These are phyloP conservation scores for Balaeniceps rex DNA, from an alignment of 2,113 vertebrate species.

Conservation along the genomic window DNA sequence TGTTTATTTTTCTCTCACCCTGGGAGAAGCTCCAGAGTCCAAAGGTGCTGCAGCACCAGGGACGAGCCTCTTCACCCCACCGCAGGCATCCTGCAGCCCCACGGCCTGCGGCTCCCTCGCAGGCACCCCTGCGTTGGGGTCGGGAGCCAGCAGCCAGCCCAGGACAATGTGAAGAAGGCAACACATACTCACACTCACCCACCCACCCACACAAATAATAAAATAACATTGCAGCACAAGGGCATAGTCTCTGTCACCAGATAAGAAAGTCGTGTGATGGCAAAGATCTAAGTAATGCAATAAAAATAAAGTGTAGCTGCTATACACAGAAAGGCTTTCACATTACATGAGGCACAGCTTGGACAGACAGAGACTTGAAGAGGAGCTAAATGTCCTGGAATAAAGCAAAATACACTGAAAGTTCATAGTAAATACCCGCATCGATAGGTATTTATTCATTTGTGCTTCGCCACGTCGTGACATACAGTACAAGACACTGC, in stretches of 20 bases:
- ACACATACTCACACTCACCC: not conserved
- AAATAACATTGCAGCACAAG: constrained; percentile 66
- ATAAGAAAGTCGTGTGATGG: constrained; percentile 65
- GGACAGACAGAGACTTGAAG: constrained; percentile 41
- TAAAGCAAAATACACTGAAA: constrained; percentile 68
- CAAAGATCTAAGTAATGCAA: constrained; percentile 75
- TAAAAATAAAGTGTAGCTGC: constrained; percentile 70
- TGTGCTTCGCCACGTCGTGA: constrained; percentile 56
- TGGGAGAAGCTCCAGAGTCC: constrained; percentile 27
- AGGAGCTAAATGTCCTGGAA: constrained; percentile 63
- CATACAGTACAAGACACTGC: constrained; percentile 60
- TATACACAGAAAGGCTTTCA: constrained; percentile 50
- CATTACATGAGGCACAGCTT: constrained; percentile 70
- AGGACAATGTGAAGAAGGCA: not conserved
- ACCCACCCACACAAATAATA: constrained; percentile 45
- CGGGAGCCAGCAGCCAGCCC: not conserved
- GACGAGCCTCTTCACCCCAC: not conserved
- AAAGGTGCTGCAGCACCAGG: constrained; percentile 9
- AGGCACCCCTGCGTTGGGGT: not conserved
- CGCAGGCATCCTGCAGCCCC: not conserved
- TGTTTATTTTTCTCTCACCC: not conserved
- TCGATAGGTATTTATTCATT: constrained; percentile 58
- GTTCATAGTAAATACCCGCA: constrained; percentile 68
- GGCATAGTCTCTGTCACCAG: constrained; percentile 60
- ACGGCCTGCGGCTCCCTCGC: not conserved